phyloP scores from a whole-genome alignment of 1,140 invertebrate species.

The Stegodyphus mimosarum region DNA sequence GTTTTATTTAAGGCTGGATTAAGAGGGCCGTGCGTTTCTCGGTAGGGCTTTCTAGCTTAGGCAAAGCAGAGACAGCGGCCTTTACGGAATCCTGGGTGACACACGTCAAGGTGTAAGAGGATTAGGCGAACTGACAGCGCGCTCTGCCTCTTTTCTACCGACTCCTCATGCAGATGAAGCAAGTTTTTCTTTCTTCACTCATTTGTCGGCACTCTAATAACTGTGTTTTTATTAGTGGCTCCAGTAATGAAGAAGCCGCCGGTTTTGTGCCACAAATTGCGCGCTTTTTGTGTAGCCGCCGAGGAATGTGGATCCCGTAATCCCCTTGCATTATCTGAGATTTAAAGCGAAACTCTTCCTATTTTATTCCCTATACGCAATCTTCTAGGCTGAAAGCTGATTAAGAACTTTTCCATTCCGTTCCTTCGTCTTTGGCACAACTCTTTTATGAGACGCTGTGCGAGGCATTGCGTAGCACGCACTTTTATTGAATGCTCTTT shows the following conservation, averaged over 20 bases:
- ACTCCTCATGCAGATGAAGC: conserved; percentile 41
- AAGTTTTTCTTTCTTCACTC: conserved; percentile 22
- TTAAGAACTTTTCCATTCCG: conserved; percentile 37
- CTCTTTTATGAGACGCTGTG: no score
- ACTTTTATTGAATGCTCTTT: conserved; percentile 37
- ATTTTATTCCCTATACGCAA: conserved; percentile 22
- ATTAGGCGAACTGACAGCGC: conserved; percentile 50
- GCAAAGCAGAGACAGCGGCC: conserved; percentile 53
- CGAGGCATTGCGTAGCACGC: neutral
- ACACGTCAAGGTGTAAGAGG: conserved; percentile 61
- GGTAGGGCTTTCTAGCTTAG: conserved; percentile 46
- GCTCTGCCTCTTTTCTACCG: neutral
- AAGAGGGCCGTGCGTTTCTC: conserved; percentile 41
- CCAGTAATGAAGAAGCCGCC: conserved; percentile 43
- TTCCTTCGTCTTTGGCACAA: neutral
- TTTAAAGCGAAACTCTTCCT: conserved; percentile 46
- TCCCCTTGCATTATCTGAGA: conserved; percentile 54
- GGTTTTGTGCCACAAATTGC: neutral
- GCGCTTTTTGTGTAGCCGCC: conserved; percentile 14
- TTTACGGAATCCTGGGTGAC: conserved; percentile 49
- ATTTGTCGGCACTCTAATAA: conserved; percentile 50
- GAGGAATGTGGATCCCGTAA: conserved; percentile 28
- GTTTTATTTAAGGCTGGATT: conserved; percentile 62
- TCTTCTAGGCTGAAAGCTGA: conserved; percentile 36
- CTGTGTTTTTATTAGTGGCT: conserved; percentile 34